Conservation (phyloP, 1,140 invertebrate species). For the Papilio polytes region DNA sequence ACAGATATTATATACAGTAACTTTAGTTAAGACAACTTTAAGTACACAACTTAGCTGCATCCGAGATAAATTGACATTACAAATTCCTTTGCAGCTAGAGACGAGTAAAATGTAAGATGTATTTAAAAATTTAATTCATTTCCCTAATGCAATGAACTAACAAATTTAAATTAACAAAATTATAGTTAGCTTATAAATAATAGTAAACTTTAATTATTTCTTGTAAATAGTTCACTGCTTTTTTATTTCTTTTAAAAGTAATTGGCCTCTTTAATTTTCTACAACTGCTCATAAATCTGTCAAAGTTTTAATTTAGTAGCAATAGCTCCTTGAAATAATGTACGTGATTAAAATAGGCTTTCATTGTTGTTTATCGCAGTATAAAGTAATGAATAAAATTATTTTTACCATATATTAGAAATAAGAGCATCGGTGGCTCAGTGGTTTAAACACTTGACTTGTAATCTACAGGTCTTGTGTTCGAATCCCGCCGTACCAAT, state of each 20-base stretch:
- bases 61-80: conserved; percentile 14
- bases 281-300: conserved; percentile 25
- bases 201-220: neutral
- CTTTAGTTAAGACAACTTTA: conserved; percentile 13
- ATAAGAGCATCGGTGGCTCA: too few relatives aligned
- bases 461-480: too few relatives aligned
- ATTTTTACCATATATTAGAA: too few relatives aligned
- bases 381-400: neutral
- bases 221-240: neutral
- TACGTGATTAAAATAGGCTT: neutral
- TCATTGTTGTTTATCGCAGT: neutral
- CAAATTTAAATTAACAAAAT: neutral
- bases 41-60: conserved; percentile 12
- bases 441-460: too few relatives aligned
- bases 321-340: neutral
- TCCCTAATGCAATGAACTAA: neutral
- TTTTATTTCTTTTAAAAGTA: conserved; percentile 13
- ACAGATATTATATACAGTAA: neutral
- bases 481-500: too few relatives aligned
- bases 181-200: too few relatives aligned
- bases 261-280: neutral
- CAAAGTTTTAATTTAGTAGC: conserved; percentile 22
- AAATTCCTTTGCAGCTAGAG: conserved; percentile 6
- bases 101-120: conserved; percentile 2
- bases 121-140: neutral